phyloP scores from a whole-genome alignment of 2,113 vertebrate genomes.

The Camarhynchus parvulus region DNA sequence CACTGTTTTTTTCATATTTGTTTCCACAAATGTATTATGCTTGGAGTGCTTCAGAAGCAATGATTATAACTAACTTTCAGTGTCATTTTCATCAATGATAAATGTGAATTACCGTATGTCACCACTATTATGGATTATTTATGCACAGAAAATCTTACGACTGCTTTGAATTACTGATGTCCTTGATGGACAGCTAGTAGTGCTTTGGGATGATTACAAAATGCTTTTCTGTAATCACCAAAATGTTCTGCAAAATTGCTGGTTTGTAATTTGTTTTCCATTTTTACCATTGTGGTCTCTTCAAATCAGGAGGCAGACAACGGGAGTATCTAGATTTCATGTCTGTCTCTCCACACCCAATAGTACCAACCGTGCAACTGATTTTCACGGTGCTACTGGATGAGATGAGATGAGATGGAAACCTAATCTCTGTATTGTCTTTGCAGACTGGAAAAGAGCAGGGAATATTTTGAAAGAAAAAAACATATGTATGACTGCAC shows the following conservation, averaged over 20 bases:
- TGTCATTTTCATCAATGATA: constrained; percentile 25
- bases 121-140: constrained; percentile 43
- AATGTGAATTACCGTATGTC: constrained; percentile 51
- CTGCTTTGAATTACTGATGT: constrained; percentile 57
- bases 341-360: background rate
- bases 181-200: constrained; percentile 15
- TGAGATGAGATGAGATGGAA: background rate
- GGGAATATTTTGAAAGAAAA: background rate
- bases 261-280: constrained; percentile 39
- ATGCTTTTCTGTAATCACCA: constrained; percentile 13
- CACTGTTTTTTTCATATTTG: constrained; percentile 59
- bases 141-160: constrained; percentile 27
- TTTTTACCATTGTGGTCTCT: background rate
- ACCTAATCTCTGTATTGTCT: background rate
- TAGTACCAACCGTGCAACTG: background rate
- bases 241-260: constrained; percentile 27
- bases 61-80: constrained; percentile 17
- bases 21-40: constrained; percentile 55
- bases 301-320: background rate
- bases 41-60: constrained; percentile 44
- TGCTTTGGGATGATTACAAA: constrained; percentile 30
- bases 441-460: background rate
- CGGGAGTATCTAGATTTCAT: background rate
- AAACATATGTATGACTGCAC: rapidly evolving
- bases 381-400: background rate